Conservation (phyloP, 2,797 vertebrate species). For the Tragelaphus oryx region DNA sequence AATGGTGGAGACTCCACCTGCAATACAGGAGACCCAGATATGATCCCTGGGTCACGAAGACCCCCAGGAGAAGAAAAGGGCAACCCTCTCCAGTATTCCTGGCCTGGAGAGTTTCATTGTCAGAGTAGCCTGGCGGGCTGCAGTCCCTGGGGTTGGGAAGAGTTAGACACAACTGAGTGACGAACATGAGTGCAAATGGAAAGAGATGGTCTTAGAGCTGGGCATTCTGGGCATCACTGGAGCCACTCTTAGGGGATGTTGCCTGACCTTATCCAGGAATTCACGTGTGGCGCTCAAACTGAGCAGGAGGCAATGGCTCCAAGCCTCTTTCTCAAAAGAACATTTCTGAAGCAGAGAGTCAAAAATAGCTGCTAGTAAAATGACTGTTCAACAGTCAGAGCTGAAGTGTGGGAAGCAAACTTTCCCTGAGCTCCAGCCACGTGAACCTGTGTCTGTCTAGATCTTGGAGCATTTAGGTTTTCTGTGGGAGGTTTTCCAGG, state of each 20-base stretch:
- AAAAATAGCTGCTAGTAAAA: neutral
- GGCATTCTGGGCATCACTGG: slow-evolving; percentile 83
- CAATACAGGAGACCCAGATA: neutral
- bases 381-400: neutral
- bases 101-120: neutral
- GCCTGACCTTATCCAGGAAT: slow-evolving; percentile 86
- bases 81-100: neutral
- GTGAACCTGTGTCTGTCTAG: neutral
- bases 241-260: slow-evolving; percentile 82
- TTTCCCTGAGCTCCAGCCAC: neutral
- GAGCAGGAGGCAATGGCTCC: slow-evolving; percentile 59
- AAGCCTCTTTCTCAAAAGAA: slow-evolving; percentile 79
- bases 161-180: neutral
- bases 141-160: neutral
- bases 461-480: neutral
- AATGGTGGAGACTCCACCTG: neutral
- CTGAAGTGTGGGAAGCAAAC: neutral
- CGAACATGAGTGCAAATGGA: slow-evolving; percentile 71
- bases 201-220: slow-evolving; percentile 81
- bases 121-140: neutral
- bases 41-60: neutral
- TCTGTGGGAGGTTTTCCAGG: neutral
- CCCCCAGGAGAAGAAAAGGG: neutral
- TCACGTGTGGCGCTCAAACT: slow-evolving; percentile 77
- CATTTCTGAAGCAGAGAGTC: slow-evolving; percentile 51